phyloP scores from a whole-genome alignment of 2,797 vertebrate genomes.

The Aldrovandia affinis region DNA sequence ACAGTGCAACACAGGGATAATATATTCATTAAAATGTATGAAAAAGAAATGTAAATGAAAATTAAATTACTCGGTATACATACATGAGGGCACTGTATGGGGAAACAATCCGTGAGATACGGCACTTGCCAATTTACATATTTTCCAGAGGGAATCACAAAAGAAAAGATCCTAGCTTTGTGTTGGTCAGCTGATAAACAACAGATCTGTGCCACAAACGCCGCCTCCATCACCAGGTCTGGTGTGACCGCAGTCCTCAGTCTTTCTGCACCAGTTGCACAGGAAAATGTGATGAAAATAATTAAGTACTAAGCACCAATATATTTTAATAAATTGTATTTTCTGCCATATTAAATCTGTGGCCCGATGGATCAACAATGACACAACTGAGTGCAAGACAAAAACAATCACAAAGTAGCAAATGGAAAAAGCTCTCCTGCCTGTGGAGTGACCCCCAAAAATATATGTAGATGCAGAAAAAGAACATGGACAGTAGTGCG shows the following conservation, averaged over 20 bases:
- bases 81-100: not conserved
- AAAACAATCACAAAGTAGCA: not conserved
- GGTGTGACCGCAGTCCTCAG: not conserved
- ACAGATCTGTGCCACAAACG: not conserved
- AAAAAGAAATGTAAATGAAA: not conserved
- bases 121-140: not conserved
- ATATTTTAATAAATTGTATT: conserved; percentile 7
- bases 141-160: not conserved
- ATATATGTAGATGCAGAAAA: not conserved
- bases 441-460: not conserved
- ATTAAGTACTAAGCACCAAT: not conserved
- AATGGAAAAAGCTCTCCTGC: not conserved
- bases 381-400: conserved; percentile 7
- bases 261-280: not conserved
- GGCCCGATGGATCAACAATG: not conserved
- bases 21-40: not conserved
- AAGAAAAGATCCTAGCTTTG: not conserved
- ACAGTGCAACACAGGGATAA: not conserved
- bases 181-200: not conserved
- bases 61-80: not conserved
- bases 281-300: not conserved
- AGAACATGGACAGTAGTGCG: not conserved
- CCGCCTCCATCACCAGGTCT: not conserved
- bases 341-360: not conserved
- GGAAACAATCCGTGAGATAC: not conserved